phyloP scores from a whole-genome alignment of 2,797 vertebrate species.

The Pseudopleuronectes americanus region DNA sequence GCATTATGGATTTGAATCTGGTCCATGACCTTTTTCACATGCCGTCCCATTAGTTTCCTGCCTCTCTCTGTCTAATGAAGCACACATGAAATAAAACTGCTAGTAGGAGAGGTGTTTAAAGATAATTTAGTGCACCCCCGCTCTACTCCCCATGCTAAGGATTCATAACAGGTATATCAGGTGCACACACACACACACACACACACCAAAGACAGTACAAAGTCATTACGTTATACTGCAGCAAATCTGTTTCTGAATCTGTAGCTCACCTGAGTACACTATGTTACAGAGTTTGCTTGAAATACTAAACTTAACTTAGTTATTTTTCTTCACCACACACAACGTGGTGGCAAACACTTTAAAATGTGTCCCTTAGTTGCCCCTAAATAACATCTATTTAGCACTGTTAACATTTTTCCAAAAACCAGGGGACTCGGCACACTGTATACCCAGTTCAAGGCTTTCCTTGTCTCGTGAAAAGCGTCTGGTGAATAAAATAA shows the following conservation, averaged over 20 bases:
- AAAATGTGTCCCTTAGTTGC: conserved; percentile 41
- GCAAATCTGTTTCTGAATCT: conserved; percentile 42
- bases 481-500: conserved; percentile 49
- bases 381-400: conserved; percentile 66
- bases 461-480: conserved; percentile 18
- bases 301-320: conserved; percentile 45
- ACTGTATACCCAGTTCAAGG: conserved; percentile 1
- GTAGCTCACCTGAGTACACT: conserved; percentile 61
- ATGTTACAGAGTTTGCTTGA: conserved; percentile 49
- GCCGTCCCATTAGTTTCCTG: conserved; percentile 14
- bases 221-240: conserved; percentile 18
- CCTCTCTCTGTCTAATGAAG: conserved; percentile 50
- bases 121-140: conserved; percentile 28
- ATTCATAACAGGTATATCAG: conserved; percentile 11
- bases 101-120: conserved; percentile 29
- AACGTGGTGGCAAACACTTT: conserved; percentile 35
- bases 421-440: conserved; percentile 42
- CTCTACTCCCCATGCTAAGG: not conserved
- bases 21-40: conserved; percentile 55
- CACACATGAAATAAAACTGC: conserved; percentile 28
- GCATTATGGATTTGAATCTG: conserved; percentile 42
- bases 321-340: conserved; percentile 33
- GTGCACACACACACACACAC: conserved; percentile 10
- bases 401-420: conserved; percentile 56
- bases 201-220: conserved; percentile 7